Base-by-base conservation (phyloP, 53 echinoderm and acorn worm genomes). In the Holothuria leucospilota region DNA sequence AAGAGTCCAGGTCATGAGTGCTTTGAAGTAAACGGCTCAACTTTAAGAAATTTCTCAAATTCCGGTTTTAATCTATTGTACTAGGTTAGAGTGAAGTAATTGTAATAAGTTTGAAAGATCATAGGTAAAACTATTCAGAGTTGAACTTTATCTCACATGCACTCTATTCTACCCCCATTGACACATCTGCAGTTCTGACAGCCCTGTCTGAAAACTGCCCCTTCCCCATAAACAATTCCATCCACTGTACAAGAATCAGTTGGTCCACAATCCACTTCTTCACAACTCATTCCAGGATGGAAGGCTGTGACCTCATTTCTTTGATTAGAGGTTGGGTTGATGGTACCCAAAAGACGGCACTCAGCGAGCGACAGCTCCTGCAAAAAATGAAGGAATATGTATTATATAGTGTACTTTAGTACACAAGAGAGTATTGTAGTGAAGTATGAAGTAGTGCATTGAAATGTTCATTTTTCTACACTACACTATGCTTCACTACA, bases 151-250 rank as follows among this genome's bases (percentile, higher is more conserved):
- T 42, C 75, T 62, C 77, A 95, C 98, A 95, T 95, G 92, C 98
- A 98, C 26, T 90, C 83, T 39, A 92, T 82, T 42, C 79, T 83
- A 0, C 98, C 98, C 9, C 89, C 90, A 23, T 84, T 72, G 68
- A 90, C 90, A 88, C 98, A 98, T 59, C 71, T 71, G 69, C 98
- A 98, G 14, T 88, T 84, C 78, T 98, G 93, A 75, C 98, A 98
- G 7, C 90, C 90, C 5, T 87, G 93, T 20, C 52, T 84, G 62
- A 98, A 92, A 0, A 59, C 84, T 51, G 91, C 92, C 18, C 89
- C 90, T 64, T 87, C 60, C 6, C 61, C 72, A 63, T 92, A 88
- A 20, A 60, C 77, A 30, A 83, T 85, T 38, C 89, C 93, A 46
- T 91, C 93, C 40, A 78, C 71, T 23, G 79, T 87, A 71, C 98